These are phyloP conservation scores for Babylonia areolata DNA, from an alignment of 1,140 invertebrate genomes.

Conservation along the genomic window DNA sequence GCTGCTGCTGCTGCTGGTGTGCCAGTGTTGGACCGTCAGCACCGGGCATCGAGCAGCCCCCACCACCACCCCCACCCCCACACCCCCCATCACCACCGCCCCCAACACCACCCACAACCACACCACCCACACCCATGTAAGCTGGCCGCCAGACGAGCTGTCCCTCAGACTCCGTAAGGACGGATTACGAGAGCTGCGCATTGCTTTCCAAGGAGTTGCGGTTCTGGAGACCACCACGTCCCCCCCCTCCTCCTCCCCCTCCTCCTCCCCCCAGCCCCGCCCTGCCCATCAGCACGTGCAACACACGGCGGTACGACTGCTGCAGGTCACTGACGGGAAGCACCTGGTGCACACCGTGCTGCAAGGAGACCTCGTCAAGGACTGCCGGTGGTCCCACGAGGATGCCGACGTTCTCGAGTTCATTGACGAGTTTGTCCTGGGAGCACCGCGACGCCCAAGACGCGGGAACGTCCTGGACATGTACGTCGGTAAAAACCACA, in stretches of 20 bases:
- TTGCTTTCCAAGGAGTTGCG: background rate
- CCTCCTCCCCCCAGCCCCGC: background rate
- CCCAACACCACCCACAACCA: background rate
- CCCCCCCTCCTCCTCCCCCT: slow-evolving; percentile 4
- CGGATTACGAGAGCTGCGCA: background rate
- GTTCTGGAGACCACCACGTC: background rate
- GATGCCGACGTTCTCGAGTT: slow-evolving; percentile 42
- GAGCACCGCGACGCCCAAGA: background rate
- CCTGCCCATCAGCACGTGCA: background rate
- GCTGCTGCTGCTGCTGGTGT: background rate
- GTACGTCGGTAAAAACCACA: slow-evolving; percentile 19
- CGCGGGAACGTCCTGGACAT: slow-evolving; percentile 38
- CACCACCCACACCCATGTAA: background rate
- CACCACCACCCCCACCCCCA: background rate
- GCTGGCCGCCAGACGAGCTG: background rate
- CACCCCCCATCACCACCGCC: background rate
- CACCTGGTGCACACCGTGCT: slow-evolving; percentile 44
- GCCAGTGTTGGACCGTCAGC: background rate
- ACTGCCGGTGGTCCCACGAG: slow-evolving; percentile 39
- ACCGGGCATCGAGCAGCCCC: background rate
- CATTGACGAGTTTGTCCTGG: slow-evolving; percentile 35
- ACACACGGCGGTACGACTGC: slow-evolving; percentile 28
- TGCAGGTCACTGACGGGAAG: slow-evolving; percentile 44
- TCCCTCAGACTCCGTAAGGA: background rate
- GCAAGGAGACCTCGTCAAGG: slow-evolving; percentile 43